Conservation (phyloP, 1,140 invertebrate genomes). For the Lucilia sericata region DNA sequence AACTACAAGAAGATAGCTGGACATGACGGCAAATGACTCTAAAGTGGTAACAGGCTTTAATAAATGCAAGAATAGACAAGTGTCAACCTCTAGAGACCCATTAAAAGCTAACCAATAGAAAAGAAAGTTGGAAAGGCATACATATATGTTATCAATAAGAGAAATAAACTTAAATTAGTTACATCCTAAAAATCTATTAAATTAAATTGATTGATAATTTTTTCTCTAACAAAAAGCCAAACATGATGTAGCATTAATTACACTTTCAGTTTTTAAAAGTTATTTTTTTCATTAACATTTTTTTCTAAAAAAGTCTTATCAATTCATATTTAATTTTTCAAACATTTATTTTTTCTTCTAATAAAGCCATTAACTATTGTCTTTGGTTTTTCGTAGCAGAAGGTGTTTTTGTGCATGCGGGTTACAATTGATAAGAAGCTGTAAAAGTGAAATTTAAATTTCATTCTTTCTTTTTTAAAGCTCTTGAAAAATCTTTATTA, state of each 20-base stretch:
- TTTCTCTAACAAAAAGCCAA: background rate
- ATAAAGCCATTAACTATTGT: background rate
- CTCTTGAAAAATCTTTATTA: background rate
- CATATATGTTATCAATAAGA: too few relatives aligned
- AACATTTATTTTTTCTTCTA: background rate
- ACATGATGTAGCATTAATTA: slow-evolving; percentile 32
- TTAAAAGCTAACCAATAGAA: background rate
- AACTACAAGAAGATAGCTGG: background rate
- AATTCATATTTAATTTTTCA: background rate
- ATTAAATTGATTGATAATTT: slow-evolving; percentile 1
- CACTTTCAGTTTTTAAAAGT: background rate
- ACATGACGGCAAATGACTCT: background rate
- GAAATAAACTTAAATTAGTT: background rate
- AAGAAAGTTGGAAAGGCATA: background rate
- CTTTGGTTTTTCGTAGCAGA: background rate
- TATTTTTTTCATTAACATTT: background rate
- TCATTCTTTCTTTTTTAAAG: background rate
- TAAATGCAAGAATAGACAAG: background rate
- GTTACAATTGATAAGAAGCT: background rate
- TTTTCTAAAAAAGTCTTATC: background rate
- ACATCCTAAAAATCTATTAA: background rate
- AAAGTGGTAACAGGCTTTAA: too few relatives aligned
- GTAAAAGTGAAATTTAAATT: background rate
- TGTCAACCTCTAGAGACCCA: background rate
- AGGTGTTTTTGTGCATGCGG: background rate